Evolutionary conservation across 2,113 vertebrate species (phyloP).

Genomic region (Hyperoodon ampullatus): DNA sequence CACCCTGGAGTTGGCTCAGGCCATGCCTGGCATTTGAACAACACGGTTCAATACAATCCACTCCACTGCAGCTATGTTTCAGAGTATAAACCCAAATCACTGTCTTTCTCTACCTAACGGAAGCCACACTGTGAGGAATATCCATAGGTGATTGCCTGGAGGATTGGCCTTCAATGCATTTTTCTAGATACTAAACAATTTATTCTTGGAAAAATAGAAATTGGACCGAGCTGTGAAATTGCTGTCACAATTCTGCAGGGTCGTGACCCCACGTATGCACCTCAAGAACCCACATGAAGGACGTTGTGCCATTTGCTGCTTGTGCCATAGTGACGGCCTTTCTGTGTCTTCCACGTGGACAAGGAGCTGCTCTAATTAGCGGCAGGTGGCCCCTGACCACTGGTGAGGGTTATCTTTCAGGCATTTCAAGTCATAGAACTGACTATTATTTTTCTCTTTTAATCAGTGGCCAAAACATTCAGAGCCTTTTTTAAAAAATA

Average conservation of each 20-base stretch:
- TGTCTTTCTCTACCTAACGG: background rate
- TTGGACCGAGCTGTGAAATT: background rate
- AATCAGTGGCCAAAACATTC: background rate
- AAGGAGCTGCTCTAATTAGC: background rate
- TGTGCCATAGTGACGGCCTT: background rate
- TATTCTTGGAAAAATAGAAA: background rate
- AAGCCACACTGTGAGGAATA: background rate
- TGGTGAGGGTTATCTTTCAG: background rate
- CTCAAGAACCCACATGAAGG: background rate
- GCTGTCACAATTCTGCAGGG: background rate
- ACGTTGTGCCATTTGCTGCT: background rate
- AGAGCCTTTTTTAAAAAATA: background rate
- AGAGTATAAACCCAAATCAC: background rate
- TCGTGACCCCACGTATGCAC: background rate
- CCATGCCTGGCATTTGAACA: background rate
- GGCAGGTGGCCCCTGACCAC: too few species aligned
- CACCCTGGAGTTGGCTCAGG: too few species aligned
- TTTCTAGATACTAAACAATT: background rate
- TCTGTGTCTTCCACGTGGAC: background rate
- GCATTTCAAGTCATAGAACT: background rate
- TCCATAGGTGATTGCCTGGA: background rate
- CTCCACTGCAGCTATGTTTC: background rate
- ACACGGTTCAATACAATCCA: background rate
- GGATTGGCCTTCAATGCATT: background rate
- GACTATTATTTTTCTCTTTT: background rate